Evolutionary conservation across 2,113 vertebrate genomes (phyloP).

Genomic region (Saguinus imperator): DNA sequence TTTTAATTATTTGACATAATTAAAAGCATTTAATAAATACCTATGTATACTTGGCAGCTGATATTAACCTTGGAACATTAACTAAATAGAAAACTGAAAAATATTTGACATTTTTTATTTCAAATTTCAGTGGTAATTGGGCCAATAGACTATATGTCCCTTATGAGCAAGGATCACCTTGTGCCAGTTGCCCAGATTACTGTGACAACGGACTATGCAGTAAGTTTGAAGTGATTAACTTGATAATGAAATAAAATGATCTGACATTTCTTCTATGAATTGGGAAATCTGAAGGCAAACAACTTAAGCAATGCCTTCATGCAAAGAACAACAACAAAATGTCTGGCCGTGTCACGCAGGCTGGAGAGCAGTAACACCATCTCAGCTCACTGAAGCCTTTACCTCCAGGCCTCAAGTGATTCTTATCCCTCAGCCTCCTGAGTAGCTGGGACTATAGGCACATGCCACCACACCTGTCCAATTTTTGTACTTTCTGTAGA

Average conservation of each 20-base stretch:
- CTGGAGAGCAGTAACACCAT: background rate
- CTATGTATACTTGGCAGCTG: background rate
- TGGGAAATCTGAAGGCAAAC: background rate
- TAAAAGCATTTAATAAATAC: background rate
- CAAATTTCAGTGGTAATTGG: constrained; percentile 81
- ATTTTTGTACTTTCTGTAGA: too few relatives aligned
- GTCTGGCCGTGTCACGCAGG: background rate
- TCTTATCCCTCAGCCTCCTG: too few relatives aligned
- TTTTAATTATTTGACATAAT: background rate
- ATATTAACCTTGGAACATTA: background rate
- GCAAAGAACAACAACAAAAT: background rate
- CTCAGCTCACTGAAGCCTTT: too few relatives aligned
- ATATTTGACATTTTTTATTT: constrained; percentile 15
- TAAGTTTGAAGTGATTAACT: constrained; percentile 72
- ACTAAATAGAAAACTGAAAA: background rate
- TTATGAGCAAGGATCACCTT: constrained; percentile 72
- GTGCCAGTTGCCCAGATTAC: constrained; percentile 73
- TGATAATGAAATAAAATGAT: background rate
- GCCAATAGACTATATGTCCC: accelerated
- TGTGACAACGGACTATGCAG: constrained; percentile 83
- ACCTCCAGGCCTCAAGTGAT: too few relatives aligned
- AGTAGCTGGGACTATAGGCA: too few relatives aligned
- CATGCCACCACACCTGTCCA: too few relatives aligned
- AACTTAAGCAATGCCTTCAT: background rate
- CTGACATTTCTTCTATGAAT: background rate